These are phyloP conservation scores for Emydoidea blandingii DNA, from an alignment of 2,797 vertebrate species.

Conservation along the genomic window DNA sequence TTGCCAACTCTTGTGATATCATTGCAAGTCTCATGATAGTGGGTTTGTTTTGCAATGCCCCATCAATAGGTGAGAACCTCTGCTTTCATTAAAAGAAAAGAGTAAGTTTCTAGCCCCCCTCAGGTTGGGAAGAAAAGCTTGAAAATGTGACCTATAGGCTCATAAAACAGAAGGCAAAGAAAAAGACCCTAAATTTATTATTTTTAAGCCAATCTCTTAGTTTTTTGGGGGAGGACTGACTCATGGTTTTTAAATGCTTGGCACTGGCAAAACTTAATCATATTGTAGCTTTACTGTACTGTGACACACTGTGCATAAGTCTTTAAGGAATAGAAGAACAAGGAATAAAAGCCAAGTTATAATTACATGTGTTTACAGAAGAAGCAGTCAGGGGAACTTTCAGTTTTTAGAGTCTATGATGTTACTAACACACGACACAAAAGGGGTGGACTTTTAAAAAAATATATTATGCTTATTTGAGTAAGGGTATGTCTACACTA, in stretches of 20 bases:
- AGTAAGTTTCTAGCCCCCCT: not conserved
- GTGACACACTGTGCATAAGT: not conserved
- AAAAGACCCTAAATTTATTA: constrained; percentile 3
- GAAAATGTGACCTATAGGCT: not conserved
- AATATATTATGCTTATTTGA: not conserved
- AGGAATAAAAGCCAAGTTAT: not conserved
- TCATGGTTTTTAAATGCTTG: not conserved
- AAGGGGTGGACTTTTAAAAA: not conserved
- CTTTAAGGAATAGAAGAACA: not conserved
- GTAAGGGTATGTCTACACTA: too few relatives aligned
- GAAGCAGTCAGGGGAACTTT: constrained; percentile 2
- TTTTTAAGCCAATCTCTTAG: constrained; percentile 40
- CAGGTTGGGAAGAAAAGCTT: rapidly evolving
- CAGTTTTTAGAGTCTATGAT: constrained; percentile 17
- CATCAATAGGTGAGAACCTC: not conserved
- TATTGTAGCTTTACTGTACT: not conserved
- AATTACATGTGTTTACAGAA: constrained; percentile 11
- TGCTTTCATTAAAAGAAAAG: not conserved
- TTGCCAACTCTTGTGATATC: not conserved
- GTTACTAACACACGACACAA: not conserved
- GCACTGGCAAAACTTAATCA: not conserved
- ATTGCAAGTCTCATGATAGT: not conserved
- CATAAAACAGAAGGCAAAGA: not conserved
- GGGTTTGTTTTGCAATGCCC: not conserved
- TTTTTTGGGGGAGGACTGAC: constrained; percentile 45